Conservation (phyloP, 1,140 invertebrate genomes). For the Camponotus floridanus region DNA sequence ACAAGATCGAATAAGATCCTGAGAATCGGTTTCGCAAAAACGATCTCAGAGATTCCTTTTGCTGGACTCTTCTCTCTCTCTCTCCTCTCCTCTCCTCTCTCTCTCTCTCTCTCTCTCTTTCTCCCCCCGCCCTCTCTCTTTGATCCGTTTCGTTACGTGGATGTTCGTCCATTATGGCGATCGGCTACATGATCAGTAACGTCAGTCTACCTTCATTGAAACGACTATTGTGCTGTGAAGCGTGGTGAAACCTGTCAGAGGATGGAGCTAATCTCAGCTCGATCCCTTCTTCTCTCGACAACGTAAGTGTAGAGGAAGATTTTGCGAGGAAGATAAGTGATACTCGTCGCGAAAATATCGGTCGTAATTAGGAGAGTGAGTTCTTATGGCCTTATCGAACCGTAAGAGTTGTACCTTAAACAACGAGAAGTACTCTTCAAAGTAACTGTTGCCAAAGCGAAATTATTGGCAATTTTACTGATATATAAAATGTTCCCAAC, state of each 20-base stretch:
- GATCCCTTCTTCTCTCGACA: slow-evolving; percentile 35
- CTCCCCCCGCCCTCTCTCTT: slow-evolving; percentile 20
- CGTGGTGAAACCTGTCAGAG: slow-evolving; percentile 57
- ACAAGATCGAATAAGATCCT: not conserved
- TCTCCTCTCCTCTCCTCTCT: too few relatives aligned
- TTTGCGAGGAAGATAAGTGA: slow-evolving; percentile 28
- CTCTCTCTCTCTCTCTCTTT: not conserved
- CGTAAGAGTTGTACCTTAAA: slow-evolving; percentile 23
- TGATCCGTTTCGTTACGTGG: slow-evolving; percentile 60
- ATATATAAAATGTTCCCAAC: not conserved
- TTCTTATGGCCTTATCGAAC: slow-evolving; percentile 5
- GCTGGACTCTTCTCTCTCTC: slow-evolving; percentile 13
- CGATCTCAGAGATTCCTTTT: slow-evolving; percentile 39
- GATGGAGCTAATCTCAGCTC: slow-evolving; percentile 55
- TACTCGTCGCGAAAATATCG: slow-evolving; percentile 9
- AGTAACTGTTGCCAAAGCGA: not conserved
- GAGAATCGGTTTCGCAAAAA: slow-evolving; percentile 13
- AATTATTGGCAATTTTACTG: not conserved
- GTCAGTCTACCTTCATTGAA: slow-evolving; percentile 31
- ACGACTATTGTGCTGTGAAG: slow-evolving; percentile 62
- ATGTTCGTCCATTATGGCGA: slow-evolving; percentile 60
- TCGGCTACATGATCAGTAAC: slow-evolving; percentile 47
- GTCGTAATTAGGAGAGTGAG: slow-evolving; percentile 33
- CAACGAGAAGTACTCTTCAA: not conserved
- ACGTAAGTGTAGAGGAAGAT: slow-evolving; percentile 4